A percentile compares a stretch with the other conserved stretches of the same genome.
These are phyloP conservation scores for Ectropis crepuscularia DNA, from an alignment of 2,888 invertebrate species.

Conservation along the genomic window DNA sequence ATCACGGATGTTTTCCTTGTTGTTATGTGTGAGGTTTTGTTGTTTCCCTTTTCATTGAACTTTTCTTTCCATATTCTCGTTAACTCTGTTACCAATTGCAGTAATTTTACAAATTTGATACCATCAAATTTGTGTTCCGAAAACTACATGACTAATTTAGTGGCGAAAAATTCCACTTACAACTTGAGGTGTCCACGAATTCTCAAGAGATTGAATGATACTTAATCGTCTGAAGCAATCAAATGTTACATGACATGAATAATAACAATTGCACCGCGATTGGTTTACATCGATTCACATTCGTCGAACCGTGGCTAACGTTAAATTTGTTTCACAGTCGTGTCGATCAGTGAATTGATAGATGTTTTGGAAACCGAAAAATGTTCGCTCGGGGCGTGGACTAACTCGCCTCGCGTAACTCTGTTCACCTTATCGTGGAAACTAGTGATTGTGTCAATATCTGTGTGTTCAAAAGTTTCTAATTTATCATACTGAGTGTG, in stretches of 20 bases:
- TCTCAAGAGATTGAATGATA: slow-evolving; percentile 20
- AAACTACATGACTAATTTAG: neutral
- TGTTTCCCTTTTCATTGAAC: slow-evolving; percentile 20
- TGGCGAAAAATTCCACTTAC: neutral
- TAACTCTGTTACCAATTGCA: slow-evolving; percentile 8
- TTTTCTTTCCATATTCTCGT: slow-evolving; percentile 11
- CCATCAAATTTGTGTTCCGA: neutral
- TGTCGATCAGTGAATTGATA: slow-evolving; percentile 47
- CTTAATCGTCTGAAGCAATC: slow-evolving; percentile 51
- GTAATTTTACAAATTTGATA: slow-evolving; percentile 6
- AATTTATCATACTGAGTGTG: slow-evolving; percentile 49
- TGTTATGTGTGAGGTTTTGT: slow-evolving; percentile 31
- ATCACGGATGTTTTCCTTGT: slow-evolving; percentile 38
- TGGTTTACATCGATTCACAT: slow-evolving; percentile 45
- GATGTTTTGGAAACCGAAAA: slow-evolving; percentile 56
- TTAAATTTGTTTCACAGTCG: slow-evolving; percentile 58
- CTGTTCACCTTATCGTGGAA: slow-evolving; percentile 41
- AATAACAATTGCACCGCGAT: slow-evolving; percentile 41
- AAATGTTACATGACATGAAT: slow-evolving; percentile 54
- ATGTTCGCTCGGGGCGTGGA: slow-evolving; percentile 80
- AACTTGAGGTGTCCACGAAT: slow-evolving; percentile 1
- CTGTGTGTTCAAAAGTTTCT: slow-evolving; percentile 11
- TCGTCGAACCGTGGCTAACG: slow-evolving; percentile 52
- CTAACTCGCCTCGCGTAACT: slow-evolving; percentile 53
- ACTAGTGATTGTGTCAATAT: slow-evolving; percentile 42